A percentile compares a stretch with the other conserved stretches of the same genome.
Evolutionary conservation across 2,888 invertebrate species (phyloP).

Genomic region (Crepidodera aurea): DNA sequence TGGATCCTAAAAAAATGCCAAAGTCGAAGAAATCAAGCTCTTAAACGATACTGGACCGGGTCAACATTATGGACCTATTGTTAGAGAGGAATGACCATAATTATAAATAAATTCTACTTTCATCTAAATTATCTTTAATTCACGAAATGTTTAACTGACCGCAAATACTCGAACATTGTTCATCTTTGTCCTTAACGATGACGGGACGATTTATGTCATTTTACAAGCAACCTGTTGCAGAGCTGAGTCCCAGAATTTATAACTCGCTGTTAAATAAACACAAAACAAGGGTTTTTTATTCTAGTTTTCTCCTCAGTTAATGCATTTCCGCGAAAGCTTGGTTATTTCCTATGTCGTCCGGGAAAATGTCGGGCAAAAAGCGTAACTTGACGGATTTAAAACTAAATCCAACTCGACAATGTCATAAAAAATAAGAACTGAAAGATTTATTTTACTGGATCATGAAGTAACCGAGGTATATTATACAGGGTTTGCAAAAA

Average conservation of each 20-base stretch:
- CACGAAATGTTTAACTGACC: too few species aligned
- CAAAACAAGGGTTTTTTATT: slow-evolving; percentile 44
- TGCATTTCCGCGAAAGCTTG: slow-evolving; percentile 26
- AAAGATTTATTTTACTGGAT: slow-evolving; percentile 4
- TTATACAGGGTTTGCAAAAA: too few species aligned
- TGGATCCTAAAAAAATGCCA: too few species aligned
- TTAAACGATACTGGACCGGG: too few species aligned
- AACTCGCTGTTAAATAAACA: slow-evolving; percentile 44
- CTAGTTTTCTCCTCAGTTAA: slow-evolving; percentile 28
- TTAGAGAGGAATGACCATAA: too few species aligned
- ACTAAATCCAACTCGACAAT: slow-evolving; percentile 21
- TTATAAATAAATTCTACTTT: too few species aligned
- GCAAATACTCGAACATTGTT: too few species aligned
- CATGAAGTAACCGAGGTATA: too few species aligned
- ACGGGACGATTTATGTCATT: slow-evolving; percentile 45
- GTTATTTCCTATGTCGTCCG: slow-evolving; percentile 22
- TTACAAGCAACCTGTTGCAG: slow-evolving; percentile 49
- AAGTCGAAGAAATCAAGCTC: too few species aligned
- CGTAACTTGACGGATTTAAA: slow-evolving; percentile 15
- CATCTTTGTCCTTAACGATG: too few species aligned
- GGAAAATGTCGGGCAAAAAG: slow-evolving; percentile 18
- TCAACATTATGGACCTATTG: too few species aligned
- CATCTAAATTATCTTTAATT: too few species aligned
- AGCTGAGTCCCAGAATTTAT: slow-evolving; percentile 44
- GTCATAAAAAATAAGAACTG: slow-evolving; percentile 14